phyloP scores from a whole-genome alignment of 2,797 vertebrate genomes.

The Schizothorax lantsangensis region DNA sequence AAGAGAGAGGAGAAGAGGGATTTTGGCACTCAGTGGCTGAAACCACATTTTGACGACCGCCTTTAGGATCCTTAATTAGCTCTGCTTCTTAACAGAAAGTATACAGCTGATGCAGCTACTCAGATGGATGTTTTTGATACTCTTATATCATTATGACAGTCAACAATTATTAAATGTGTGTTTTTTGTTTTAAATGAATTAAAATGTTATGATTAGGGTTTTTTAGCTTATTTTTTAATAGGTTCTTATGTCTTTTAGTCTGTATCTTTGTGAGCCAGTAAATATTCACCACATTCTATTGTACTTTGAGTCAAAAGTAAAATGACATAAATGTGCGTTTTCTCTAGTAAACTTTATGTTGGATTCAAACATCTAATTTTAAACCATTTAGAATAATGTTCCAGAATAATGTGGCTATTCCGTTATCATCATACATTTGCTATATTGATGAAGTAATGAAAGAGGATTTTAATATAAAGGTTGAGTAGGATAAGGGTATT shows the following conservation, averaged over 20 bases:
- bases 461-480: neutral
- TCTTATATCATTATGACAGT: slow-evolving; percentile 4
- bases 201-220: neutral
- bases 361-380: neutral
- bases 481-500: neutral
- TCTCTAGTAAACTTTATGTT: neutral
- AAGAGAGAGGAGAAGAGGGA: slow-evolving; percentile 35
- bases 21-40: slow-evolving; percentile 31
- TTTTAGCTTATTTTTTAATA: neutral
- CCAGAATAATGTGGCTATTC: neutral
- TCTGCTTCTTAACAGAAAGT: slow-evolving; percentile 18
- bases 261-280: neutral
- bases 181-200: neutral
- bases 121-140: slow-evolving; percentile 19
- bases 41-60: slow-evolving; percentile 26
- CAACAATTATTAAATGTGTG: neutral
- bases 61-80: slow-evolving; percentile 2
- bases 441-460: neutral
- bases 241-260: neutral
- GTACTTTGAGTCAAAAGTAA: neutral
- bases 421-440: neutral
- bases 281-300: neutral
- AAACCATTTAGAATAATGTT: neutral
- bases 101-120: slow-evolving; percentile 6
- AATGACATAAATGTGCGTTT: neutral